Conservation (phyloP, 2,888 invertebrate species). For the Exocentrus adspersus region DNA sequence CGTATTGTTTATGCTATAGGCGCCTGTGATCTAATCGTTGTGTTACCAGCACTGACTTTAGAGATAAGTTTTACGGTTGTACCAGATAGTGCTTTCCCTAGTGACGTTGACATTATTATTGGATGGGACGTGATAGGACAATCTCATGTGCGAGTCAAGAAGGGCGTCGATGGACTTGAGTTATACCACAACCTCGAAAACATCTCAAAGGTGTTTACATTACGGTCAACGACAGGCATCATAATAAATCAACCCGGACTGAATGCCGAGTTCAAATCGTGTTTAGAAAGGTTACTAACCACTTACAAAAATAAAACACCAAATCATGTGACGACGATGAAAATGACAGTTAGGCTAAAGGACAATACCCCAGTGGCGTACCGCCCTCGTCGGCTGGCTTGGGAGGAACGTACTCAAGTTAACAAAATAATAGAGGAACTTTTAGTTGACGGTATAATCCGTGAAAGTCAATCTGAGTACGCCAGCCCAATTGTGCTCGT, state of each 20-base stretch:
- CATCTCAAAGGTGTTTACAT: background rate
- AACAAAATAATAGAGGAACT: background rate
- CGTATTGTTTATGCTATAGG: constrained; percentile 33
- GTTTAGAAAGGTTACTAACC: background rate
- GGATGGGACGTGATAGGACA: background rate
- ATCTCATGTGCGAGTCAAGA: background rate
- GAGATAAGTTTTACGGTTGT: constrained; percentile 35
- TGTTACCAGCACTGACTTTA: constrained; percentile 33
- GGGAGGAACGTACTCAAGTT: background rate
- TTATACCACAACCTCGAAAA: background rate
- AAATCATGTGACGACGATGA: background rate
- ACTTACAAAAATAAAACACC: background rate
- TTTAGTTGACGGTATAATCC: background rate
- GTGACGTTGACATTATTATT: background rate
- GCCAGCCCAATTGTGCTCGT: constrained; percentile 46
- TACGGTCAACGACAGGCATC: background rate
- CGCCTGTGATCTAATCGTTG: constrained; percentile 30
- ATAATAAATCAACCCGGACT: background rate
- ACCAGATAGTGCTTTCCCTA: constrained; percentile 30
- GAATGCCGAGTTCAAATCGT: background rate
- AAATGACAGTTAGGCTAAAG: background rate
- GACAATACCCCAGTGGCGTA: background rate
- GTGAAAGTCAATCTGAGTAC: constrained; percentile 19
- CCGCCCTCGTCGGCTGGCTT: background rate
- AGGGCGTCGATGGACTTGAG: background rate